phyloP scores from a whole-genome alignment of 2,113 vertebrate genomes.

The Corythaixoides concolor region DNA sequence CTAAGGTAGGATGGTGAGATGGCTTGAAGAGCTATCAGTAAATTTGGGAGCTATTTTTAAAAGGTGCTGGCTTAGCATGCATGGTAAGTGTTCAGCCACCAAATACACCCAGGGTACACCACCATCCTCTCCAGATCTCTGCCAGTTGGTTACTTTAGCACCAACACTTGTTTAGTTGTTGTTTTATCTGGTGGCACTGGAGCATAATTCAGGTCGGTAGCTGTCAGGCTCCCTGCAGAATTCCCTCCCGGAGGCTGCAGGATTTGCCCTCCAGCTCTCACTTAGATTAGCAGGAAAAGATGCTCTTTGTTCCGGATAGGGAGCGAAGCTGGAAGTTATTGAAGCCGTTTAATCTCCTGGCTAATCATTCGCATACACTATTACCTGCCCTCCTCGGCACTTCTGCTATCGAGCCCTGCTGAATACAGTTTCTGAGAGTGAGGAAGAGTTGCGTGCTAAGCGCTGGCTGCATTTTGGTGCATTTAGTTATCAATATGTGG shows the following conservation, averaged over 20 bases:
- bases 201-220: accelerated
- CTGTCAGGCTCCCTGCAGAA: background rate
- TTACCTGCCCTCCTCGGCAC: background rate
- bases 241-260: background rate
- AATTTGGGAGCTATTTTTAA: background rate
- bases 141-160: background rate
- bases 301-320: background rate
- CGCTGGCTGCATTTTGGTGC: background rate
- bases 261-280: background rate
- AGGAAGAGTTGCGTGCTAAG: slow-evolving; percentile 2
- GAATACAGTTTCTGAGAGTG: background rate
- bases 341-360: background rate
- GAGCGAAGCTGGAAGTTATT: background rate
- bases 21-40: background rate
- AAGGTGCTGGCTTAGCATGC: background rate
- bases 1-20: accelerated
- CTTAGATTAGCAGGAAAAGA: background rate
- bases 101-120: background rate
- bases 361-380: background rate
- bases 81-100: background rate
- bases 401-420: background rate
- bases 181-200: background rate
- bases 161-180: background rate
- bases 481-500: slow-evolving; percentile 53
- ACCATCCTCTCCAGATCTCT: background rate